Percentiles rank a stretch among this genome's conserved stretches.
Conservation (phyloP, 1,140 invertebrate genomes). For the Melipona quadrifasciata region DNA sequence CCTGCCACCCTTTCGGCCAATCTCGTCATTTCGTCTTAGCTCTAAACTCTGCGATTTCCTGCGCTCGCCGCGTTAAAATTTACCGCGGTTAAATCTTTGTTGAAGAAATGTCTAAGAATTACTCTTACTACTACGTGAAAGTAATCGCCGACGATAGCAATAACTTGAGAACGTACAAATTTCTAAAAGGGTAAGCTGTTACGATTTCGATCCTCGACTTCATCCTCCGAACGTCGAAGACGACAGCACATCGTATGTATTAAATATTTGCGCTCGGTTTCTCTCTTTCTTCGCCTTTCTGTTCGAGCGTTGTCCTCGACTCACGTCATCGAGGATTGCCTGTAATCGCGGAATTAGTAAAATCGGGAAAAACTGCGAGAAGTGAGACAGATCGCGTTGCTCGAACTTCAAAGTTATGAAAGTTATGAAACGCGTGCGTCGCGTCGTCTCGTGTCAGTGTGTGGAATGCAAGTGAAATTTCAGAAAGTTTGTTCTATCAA, state of each 20-base stretch:
- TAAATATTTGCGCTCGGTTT: neutral
- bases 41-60: neutral
- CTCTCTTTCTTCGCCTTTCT: neutral
- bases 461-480: neutral
- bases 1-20: slow-evolving; percentile 27
- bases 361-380: too few species aligned
- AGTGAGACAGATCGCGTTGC: neutral
- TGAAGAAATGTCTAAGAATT: slow-evolving; percentile 65
- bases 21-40: neutral
- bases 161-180: slow-evolving; percentile 68
- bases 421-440: too few species aligned
- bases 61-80: slow-evolving; percentile 21
- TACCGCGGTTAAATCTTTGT: slow-evolving; percentile 20
- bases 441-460: too few species aligned
- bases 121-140: slow-evolving; percentile 74
- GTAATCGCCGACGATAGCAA: slow-evolving; percentile 56
- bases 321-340: neutral
- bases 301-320: too few species aligned
- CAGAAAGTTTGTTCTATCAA: too few species aligned
- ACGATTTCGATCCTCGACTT: neutral
- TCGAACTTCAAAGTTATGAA: too few species aligned
- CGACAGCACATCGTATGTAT: too few species aligned
- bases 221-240: too few species aligned
- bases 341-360: too few species aligned
- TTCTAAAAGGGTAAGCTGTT: slow-evolving; percentile 68